phyloP scores from a whole-genome alignment of 2,797 vertebrate species.

The Microcaecilia unicolor region DNA sequence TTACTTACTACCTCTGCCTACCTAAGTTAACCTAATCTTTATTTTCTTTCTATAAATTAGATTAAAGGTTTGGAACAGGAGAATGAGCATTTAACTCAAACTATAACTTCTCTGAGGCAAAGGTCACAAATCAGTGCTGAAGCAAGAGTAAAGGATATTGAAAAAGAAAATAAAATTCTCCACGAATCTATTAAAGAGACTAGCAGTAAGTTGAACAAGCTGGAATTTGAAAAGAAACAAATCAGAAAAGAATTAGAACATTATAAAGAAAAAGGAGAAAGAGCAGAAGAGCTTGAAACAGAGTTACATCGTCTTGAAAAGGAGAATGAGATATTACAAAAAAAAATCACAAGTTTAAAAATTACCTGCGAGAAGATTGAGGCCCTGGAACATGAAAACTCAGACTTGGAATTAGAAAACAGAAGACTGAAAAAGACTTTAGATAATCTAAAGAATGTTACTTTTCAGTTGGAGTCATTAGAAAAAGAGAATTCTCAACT shows the following conservation, averaged over 20 bases:
- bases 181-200: constrained; percentile 94
- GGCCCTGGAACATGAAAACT: constrained; percentile 83
- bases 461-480: constrained; percentile 82
- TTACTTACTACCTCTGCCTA: no score
- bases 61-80: constrained; percentile 89
- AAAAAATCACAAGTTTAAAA: constrained; percentile 79
- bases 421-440: constrained; percentile 85
- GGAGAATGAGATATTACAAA: constrained; percentile 87
- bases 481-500: constrained; percentile 91
- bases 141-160: constrained; percentile 88
- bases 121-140: constrained; percentile 88
- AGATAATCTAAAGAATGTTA: constrained; percentile 77
- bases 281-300: constrained; percentile 81
- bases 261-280: constrained; percentile 85
- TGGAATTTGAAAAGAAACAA: constrained; percentile 91
- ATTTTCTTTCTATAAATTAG: constrained; percentile 45
- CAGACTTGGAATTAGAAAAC: constrained; percentile 77
- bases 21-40: constrained; percentile 2
- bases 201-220: constrained; percentile 81
- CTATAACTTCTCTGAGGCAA: constrained; percentile 78
- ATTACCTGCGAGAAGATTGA: constrained; percentile 88
- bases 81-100: constrained; percentile 86
- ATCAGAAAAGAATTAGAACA: constrained; percentile 84
- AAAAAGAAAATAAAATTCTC: constrained; percentile 91
- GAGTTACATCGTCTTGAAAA: constrained; percentile 76